Evolutionary conservation across 2,797 vertebrate genomes (phyloP).

Genomic region (Rhinatrema bivittatum): DNA sequence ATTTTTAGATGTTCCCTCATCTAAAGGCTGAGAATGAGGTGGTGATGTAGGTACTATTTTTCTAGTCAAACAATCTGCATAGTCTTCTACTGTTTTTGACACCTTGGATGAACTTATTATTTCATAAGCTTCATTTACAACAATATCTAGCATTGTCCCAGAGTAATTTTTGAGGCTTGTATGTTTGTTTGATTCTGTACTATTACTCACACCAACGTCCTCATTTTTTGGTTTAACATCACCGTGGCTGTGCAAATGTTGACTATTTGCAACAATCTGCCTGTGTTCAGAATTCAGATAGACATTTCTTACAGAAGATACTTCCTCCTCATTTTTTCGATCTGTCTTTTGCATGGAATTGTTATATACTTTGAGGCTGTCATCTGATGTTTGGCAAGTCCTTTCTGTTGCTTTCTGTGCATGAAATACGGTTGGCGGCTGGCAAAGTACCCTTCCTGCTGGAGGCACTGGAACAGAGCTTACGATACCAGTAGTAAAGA

Average conservation of each 20-base stretch:
- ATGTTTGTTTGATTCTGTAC: constrained; percentile 22
- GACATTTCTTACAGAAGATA: constrained; percentile 37
- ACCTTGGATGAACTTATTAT: constrained; percentile 67
- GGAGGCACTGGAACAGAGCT: constrained; percentile 87
- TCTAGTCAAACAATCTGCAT: constrained; percentile 64
- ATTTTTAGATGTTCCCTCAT: constrained; percentile 36
- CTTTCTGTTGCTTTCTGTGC: constrained; percentile 34
- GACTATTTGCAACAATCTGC: constrained; percentile 11
- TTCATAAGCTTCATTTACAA: constrained; percentile 84
- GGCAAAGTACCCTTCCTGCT: constrained; percentile 78
- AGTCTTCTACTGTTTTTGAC: constrained; percentile 69
- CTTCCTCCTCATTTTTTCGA: constrained; percentile 32
- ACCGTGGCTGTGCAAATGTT: constrained; percentile 12
- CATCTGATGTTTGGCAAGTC: constrained; percentile 30
- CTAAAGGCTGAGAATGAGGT: constrained; percentile 13
- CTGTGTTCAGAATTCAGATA: constrained; percentile 31
- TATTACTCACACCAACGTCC: constrained; percentile 14
- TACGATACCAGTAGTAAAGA: constrained; percentile 86
- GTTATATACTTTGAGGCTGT: constrained; percentile 30
- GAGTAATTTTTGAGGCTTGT: constrained; percentile 62
- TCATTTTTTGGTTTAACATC: constrained; percentile 15
- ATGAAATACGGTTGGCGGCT: constrained; percentile 55
- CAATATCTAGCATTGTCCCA: constrained; percentile 77
- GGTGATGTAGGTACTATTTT: constrained; percentile 45
- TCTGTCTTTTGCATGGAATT: constrained; percentile 12